Evolutionary conservation across 2,113 vertebrate genomes (phyloP).

Genomic region (Podarcis cretensis): DNA sequence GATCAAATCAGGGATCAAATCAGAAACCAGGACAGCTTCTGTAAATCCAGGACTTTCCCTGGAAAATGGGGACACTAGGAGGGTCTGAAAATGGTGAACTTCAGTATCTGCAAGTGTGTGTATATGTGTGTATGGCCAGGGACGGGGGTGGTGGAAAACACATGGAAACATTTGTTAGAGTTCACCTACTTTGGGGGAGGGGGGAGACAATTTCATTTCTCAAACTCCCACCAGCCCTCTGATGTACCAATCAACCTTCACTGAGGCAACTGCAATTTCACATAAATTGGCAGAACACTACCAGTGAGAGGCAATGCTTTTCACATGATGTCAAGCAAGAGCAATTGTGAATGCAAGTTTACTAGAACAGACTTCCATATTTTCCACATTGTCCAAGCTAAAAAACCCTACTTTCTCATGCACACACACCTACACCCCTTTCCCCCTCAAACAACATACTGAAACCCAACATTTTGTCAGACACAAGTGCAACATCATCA

Average conservation of each 20-base stretch:
- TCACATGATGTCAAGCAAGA: slow-evolving; percentile 4
- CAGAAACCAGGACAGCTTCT: too few species aligned
- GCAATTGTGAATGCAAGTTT: background rate
- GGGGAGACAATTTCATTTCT: background rate
- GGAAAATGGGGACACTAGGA: too few species aligned
- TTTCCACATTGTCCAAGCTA: background rate
- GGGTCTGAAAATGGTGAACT: background rate
- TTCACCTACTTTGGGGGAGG: background rate
- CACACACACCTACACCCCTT: too few species aligned
- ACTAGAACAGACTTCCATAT: background rate
- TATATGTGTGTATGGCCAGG: background rate
- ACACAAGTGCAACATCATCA: background rate
- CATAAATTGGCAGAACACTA: slow-evolving; percentile 9
- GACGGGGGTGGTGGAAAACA: too few species aligned
- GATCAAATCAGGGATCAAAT: too few species aligned
- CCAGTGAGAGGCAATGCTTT: background rate
- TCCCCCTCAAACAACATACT: background rate
- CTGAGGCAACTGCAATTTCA: slow-evolving; percentile 14
- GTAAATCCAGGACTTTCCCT: too few species aligned
- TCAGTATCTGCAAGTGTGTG: background rate
- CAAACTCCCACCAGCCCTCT: background rate
- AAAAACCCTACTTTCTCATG: background rate
- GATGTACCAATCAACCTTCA: background rate
- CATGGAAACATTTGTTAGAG: background rate
- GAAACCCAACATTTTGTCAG: background rate